These are phyloP conservation scores for Calliphora vomitoria DNA, from an alignment of 2,888 invertebrate species.

Conservation along the genomic window DNA sequence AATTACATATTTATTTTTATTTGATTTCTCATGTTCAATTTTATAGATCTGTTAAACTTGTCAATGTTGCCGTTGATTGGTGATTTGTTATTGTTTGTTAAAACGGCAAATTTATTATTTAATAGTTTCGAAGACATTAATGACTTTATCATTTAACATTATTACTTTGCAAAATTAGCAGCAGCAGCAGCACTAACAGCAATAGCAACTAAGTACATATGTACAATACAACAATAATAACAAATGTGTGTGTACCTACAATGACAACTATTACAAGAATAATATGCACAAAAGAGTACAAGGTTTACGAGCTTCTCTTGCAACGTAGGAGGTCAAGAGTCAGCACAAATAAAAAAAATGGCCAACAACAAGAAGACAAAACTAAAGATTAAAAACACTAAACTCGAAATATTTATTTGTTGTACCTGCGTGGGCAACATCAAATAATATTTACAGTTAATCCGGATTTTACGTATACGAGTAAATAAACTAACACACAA, in stretches of 20 bases:
- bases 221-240: constrained; percentile 20
- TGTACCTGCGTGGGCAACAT: constrained; percentile 64
- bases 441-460: constrained; percentile 65
- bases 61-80: constrained; percentile 59
- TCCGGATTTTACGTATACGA: neutral
- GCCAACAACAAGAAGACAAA: constrained; percentile 5
- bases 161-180: constrained; percentile 40
- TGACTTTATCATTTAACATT: constrained; percentile 70
- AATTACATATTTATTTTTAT: constrained; percentile 53
- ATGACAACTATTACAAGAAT: constrained; percentile 41
- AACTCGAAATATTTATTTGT: neutral
- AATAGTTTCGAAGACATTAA: constrained; percentile 64
- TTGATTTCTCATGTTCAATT: constrained; percentile 33
- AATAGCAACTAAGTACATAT: constrained; percentile 22
- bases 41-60: constrained; percentile 60
- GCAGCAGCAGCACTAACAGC: constrained; percentile 1
- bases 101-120: constrained; percentile 58
- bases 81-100: constrained; percentile 63
- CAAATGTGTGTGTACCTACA: neutral
- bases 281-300: constrained; percentile 64
- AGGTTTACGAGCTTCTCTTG: constrained; percentile 69
- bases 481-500: neutral
- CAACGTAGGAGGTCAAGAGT: constrained; percentile 72
- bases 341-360: constrained; percentile 52
- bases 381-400: constrained; percentile 34